Evolutionary conservation across 1,140 invertebrate genomes (phyloP).

Genomic region (Grapholita molesta): DNA sequence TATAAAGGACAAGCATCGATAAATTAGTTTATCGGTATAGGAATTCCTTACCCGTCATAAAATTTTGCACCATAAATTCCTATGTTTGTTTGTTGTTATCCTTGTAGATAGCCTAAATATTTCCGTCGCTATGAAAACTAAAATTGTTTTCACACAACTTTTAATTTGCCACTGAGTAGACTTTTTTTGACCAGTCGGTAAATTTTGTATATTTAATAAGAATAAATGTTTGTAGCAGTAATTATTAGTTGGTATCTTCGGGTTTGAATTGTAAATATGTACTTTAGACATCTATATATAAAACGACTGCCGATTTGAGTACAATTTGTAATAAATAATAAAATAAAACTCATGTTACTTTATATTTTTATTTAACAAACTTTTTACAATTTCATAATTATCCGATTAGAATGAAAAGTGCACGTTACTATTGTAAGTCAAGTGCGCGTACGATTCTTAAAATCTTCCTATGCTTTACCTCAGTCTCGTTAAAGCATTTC

Average conservation of each 20-base stretch:
- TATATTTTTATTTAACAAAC: slow-evolving; percentile 69
- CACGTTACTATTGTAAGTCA: slow-evolving; percentile 47
- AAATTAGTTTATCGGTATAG: no score
- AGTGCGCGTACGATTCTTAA: slow-evolving; percentile 32
- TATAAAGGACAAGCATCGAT: no score
- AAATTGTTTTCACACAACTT: no score
- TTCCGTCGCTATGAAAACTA: no score
- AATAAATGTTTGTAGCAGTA: no score
- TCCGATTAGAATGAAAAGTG: slow-evolving; percentile 46
- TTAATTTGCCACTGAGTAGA: no score
- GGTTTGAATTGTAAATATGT: not conserved
- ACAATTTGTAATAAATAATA: slow-evolving; percentile 47
- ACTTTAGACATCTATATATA: slow-evolving; percentile 19
- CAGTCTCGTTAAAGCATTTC: slow-evolving; percentile 56
- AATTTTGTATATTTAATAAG: no score
- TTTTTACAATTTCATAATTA: slow-evolving; percentile 48
- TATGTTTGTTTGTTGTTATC: no score
- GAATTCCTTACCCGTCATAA: no score
- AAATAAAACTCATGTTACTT: slow-evolving; percentile 32
- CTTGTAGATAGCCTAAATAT: no score
- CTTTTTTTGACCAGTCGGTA: no score
- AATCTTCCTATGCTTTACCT: slow-evolving; percentile 46
- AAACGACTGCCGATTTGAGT: slow-evolving; percentile 49
- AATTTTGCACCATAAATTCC: no score
- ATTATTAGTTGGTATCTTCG: not conserved